Evolutionary conservation across 2,888 invertebrate genomes (phyloP).

Genomic region (Dioctria linearis): DNA sequence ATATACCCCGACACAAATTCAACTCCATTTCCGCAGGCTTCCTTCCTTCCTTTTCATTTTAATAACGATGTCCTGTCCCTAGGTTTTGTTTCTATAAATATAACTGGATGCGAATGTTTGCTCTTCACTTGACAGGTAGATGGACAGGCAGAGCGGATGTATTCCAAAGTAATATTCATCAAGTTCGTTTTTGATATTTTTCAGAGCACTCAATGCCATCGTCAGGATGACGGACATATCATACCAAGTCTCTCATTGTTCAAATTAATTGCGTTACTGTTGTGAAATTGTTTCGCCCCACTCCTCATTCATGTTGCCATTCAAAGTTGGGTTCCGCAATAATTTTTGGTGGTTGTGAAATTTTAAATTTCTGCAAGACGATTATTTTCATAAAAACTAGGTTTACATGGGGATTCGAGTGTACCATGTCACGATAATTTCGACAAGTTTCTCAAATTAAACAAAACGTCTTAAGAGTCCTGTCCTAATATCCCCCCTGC

Average conservation of each 20-base stretch:
- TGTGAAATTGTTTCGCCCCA: no score
- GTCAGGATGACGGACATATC: neutral
- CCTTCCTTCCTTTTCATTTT: slow-evolving; percentile 15
- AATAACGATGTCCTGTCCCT: neutral
- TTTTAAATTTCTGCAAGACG: no score
- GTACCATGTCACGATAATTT: no score
- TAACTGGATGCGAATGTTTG: neutral
- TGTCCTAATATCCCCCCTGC: no score
- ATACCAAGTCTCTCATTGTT: neutral
- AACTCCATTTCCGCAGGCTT: slow-evolving; percentile 14
- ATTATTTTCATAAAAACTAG: no score
- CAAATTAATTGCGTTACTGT: neutral
- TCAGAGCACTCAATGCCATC: slow-evolving; percentile 11
- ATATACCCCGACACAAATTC: slow-evolving; percentile 19
- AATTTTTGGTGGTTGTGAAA: no score
- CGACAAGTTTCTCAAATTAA: no score
- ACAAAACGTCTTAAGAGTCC: no score
- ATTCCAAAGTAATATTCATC: neutral
- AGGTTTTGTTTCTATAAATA: slow-evolving; percentile 9
- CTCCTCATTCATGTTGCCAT: no score
- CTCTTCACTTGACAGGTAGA: neutral
- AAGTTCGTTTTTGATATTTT: neutral
- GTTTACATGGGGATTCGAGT: no score
- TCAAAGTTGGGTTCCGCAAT: no score
- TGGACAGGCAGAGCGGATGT: neutral